These are phyloP conservation scores for Diabrotica balteata DNA, from an alignment of 2,888 invertebrate genomes.

Conservation along the genomic window DNA sequence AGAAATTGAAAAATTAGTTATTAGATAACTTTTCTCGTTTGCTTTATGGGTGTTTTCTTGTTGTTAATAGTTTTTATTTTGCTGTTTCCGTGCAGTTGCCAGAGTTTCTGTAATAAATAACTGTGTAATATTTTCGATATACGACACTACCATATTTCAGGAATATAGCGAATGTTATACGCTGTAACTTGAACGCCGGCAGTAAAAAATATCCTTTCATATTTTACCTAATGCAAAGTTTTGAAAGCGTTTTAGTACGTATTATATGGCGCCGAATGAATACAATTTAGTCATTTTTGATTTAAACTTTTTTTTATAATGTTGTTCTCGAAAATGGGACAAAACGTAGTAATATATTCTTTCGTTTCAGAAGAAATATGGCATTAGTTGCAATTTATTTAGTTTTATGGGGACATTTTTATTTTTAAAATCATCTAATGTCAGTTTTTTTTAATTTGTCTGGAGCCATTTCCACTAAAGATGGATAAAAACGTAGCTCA, in stretches of 20 bases:
- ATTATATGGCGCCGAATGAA: no score
- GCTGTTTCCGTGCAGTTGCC: constrained; percentile 44
- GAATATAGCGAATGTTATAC: constrained; percentile 19
- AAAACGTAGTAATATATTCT: no score
- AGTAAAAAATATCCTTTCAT: neutral
- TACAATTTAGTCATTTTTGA: no score
- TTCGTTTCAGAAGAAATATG: no score
- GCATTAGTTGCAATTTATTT: no score
- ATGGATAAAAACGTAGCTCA: no score
- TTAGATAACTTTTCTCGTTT: constrained; percentile 54
- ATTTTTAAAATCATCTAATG: no score
- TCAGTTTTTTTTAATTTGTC: no score
- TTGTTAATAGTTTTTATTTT: constrained; percentile 51
- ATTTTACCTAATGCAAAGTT: neutral
- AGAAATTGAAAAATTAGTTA: constrained; percentile 51
- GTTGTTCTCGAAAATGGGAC: no score
- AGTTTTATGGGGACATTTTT: no score
- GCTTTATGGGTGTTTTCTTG: constrained; percentile 51
- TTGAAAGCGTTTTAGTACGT: neutral
- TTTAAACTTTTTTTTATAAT: no score
- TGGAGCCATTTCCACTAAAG: no score
- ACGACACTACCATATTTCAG: constrained; percentile 41
- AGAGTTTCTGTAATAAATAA: constrained; percentile 43
- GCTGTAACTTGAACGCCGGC: neutral
- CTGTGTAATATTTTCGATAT: constrained; percentile 43